Evolutionary conservation across 2,113 vertebrate species (phyloP).

Genomic region (Calcarius ornatus): DNA sequence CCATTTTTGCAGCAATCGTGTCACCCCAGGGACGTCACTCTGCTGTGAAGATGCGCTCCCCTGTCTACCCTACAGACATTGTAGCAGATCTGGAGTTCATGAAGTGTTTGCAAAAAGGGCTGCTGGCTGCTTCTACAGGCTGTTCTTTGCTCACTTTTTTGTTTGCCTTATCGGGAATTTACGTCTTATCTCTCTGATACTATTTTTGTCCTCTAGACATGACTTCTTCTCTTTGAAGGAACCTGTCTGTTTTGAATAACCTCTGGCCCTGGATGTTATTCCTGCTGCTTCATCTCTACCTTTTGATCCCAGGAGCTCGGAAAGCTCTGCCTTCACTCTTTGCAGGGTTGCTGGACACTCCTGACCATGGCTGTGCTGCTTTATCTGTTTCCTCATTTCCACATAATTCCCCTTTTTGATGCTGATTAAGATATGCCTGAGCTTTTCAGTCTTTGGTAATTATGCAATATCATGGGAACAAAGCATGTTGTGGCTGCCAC

Average conservation of each 20-base stretch:
- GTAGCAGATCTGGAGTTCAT: not conserved
- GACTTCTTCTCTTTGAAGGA: not conserved
- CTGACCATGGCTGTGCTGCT: not conserved
- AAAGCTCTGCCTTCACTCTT: not conserved
- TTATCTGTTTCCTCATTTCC: not conserved
- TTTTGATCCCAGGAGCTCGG: not conserved
- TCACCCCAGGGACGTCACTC: fast-evolving
- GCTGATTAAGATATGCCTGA: not conserved
- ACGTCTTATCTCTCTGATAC: not conserved
- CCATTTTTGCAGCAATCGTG: fast-evolving
- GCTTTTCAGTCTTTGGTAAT: not conserved
- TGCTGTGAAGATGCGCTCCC: fast-evolving
- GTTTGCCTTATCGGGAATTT: not conserved
- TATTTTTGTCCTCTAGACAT: not conserved
- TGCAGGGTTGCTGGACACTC: not conserved
- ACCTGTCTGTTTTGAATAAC: not conserved
- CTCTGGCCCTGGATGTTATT: not conserved
- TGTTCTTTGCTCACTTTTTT: not conserved
- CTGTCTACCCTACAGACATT: fast-evolving
- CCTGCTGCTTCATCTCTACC: not conserved
- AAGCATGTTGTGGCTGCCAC: not conserved
- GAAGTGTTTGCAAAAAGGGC: not conserved
- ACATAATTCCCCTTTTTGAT: not conserved
- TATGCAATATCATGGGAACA: not conserved
- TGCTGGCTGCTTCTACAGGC: not conserved